Evolutionary conservation across 2,797 vertebrate species (phyloP).

Genomic region (Esox lucius): DNA sequence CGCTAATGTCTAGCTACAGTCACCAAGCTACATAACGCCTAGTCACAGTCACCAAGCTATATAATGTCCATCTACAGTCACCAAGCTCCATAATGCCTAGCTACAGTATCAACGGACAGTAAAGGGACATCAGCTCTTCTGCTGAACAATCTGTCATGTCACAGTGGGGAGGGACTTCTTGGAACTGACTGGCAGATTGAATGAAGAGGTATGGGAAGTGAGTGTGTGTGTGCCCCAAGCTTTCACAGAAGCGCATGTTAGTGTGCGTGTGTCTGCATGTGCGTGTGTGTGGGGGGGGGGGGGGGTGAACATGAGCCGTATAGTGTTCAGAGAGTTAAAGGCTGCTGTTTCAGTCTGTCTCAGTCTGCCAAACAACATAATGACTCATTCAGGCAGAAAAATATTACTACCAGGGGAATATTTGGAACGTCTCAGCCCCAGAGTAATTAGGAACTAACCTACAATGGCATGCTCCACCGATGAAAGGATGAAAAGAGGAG

Average conservation of each 20-base stretch:
- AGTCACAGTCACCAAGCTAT: no score
- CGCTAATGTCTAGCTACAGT: no score
- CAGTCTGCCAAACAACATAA: constrained; percentile 88
- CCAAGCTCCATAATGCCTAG: neutral
- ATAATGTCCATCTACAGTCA: no score
- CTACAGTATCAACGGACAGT: neutral
- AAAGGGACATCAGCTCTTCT: neutral
- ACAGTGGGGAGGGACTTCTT: constrained; percentile 71
- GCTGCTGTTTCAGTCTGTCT: constrained; percentile 85
- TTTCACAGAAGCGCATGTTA: constrained; percentile 28
- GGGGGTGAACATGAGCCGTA: constrained; percentile 63
- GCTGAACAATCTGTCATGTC: constrained; percentile 71
- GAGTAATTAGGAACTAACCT: constrained; percentile 97
- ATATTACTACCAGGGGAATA: constrained; percentile 95
- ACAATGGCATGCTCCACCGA: constrained; percentile 80
- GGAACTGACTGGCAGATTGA: constrained; percentile 71
- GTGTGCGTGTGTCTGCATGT: constrained; percentile 4
- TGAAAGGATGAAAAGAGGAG: neutral
- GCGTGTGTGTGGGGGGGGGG: neutral
- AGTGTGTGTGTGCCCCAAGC: constrained; percentile 26
- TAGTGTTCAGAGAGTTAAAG: constrained; percentile 81
- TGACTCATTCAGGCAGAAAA: constrained; percentile 93
- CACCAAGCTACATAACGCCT: no score
- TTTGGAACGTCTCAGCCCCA: constrained; percentile 85
- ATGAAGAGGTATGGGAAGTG: constrained; percentile 36